These are phyloP conservation scores for Xiphophorus maculatus DNA, from an alignment of 2,113 vertebrate genomes.

Conservation along the genomic window DNA sequence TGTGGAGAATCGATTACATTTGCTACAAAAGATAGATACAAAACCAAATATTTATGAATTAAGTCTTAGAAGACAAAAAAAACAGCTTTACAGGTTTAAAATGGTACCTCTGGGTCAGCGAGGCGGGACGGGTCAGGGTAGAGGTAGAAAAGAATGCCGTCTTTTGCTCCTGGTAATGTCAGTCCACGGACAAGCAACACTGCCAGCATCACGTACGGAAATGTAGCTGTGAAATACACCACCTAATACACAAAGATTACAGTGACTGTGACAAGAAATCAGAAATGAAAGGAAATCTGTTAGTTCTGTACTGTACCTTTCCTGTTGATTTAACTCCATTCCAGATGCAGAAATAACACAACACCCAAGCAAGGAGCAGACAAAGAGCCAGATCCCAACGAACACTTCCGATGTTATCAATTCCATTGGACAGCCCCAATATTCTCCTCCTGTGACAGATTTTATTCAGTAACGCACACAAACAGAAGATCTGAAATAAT, in stretches of 20 bases:
- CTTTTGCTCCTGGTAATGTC: conserved; percentile 88
- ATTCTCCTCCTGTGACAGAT: conserved; percentile 83
- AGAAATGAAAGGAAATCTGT: neutral
- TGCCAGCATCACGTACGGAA: conserved; percentile 91
- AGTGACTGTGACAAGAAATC: neutral
- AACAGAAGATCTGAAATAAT: neutral
- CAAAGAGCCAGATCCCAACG: conserved; percentile 85
- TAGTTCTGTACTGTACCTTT: conserved; percentile 70
- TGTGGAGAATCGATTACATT: neutral
- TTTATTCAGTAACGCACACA: conserved; percentile 4
- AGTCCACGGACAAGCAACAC: conserved; percentile 89
- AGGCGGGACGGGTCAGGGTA: conserved; percentile 90
- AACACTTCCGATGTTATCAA: conserved; percentile 85
- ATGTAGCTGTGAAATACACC: conserved; percentile 95
- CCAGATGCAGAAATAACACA: conserved; percentile 89
- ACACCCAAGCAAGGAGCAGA: conserved; percentile 81
- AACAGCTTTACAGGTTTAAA: neutral
- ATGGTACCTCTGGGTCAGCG: conserved; percentile 87
- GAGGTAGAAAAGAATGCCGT: conserved; percentile 91
- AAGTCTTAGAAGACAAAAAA: neutral
- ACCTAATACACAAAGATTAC: conserved; percentile 77
- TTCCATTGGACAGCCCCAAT: conserved; percentile 87
- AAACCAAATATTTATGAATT: neutral
- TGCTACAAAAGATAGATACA: neutral
- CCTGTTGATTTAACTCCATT: conserved; percentile 86